These are phyloP conservation scores for Columbina picui DNA, from an alignment of 2,113 vertebrate species.

Conservation along the genomic window DNA sequence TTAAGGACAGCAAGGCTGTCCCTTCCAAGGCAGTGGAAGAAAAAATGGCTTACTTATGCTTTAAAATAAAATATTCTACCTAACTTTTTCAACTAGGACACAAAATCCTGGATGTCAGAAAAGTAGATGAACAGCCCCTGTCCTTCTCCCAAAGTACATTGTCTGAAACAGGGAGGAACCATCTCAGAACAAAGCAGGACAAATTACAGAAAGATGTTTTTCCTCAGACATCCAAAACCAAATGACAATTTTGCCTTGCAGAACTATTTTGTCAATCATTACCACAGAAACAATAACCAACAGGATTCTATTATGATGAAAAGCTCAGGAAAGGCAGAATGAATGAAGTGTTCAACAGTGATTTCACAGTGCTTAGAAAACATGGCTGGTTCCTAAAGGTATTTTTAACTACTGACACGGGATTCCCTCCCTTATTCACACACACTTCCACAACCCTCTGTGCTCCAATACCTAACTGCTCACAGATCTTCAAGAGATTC, in stretches of 20 bases:
- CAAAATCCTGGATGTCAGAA: background rate
- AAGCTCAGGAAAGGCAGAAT: background rate
- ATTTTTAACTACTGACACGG: background rate
- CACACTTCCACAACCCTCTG: background rate
- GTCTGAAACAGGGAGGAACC: background rate
- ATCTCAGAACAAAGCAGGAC: background rate
- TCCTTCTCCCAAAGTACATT: background rate
- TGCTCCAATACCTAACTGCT: background rate
- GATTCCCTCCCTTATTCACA: background rate
- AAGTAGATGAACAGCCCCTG: background rate
- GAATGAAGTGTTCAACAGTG: background rate
- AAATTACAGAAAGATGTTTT: background rate
- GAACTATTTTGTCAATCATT: background rate
- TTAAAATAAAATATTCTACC: background rate
- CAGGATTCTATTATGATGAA: background rate
- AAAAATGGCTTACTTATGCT: background rate
- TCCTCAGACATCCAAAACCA: background rate
- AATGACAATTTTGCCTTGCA: background rate
- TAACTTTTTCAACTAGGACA: background rate
- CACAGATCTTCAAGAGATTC: background rate
- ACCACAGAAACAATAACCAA: background rate
- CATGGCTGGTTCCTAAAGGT: background rate
- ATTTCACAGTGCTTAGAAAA: background rate
- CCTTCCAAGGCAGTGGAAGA: background rate
- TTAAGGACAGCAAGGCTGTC: background rate